These are phyloP conservation scores for Nothocercus nigrocapillus DNA, from an alignment of 2,113 vertebrate species.

Conservation along the genomic window DNA sequence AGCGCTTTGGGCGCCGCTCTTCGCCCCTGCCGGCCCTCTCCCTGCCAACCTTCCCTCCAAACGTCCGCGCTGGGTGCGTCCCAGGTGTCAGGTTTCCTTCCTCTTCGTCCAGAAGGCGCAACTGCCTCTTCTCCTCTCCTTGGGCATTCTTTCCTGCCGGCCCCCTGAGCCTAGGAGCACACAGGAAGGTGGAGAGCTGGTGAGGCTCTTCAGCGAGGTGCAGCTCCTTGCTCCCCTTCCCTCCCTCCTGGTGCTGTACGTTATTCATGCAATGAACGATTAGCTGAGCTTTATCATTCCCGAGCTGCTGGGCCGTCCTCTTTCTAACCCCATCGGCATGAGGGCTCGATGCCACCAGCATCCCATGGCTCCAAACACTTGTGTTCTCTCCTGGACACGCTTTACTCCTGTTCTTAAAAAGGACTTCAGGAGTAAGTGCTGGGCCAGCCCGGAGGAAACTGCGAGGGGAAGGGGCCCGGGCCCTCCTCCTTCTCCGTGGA, in stretches of 20 bases:
- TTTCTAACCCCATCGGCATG: not conserved
- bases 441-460: not conserved
- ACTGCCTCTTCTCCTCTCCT: not conserved
- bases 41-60: not conserved
- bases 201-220: not conserved
- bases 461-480: not conserved
- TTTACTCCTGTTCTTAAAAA: not conserved
- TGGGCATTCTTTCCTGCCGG: not conserved
- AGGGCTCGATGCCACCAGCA: not conserved
- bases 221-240: not conserved
- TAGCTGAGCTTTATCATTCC: not conserved
- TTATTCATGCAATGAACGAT: not conserved
- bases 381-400: not conserved
- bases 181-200: not conserved
- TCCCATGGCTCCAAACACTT: not conserved
- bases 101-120: not conserved
- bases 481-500: fast-evolving
- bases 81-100: constrained; percentile 9
- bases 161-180: not conserved
- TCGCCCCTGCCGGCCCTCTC: not conserved
- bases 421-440: not conserved
- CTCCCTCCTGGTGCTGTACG: not conserved
- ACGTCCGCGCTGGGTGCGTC: not conserved
- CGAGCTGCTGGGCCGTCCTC: not conserved
- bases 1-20: too few species aligned